Percentiles rank a stretch among this genome's conserved stretches.
phyloP scores from a whole-genome alignment of 2,113 vertebrate species.

The Laterallus jamaicensis region DNA sequence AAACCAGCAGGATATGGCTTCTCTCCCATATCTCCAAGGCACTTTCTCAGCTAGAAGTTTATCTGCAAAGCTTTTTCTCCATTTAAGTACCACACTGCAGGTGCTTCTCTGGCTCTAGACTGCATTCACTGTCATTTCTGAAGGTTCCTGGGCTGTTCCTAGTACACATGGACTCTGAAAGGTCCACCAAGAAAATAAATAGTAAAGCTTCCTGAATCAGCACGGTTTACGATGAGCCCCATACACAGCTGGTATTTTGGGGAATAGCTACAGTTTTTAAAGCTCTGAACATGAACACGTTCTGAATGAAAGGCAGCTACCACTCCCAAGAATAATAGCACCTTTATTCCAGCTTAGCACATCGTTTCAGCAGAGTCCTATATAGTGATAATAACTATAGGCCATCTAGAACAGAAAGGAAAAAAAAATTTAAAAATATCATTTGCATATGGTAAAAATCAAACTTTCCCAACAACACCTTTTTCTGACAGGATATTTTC shows the following conservation, averaged over 20 bases:
- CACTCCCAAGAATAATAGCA: neutral
- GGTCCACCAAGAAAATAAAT: neutral
- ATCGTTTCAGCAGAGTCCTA: neutral
- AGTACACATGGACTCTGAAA: neutral
- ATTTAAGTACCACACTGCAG: neutral
- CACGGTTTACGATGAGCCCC: neutral
- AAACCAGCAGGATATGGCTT: neutral
- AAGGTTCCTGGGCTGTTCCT: neutral
- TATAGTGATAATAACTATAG: neutral
- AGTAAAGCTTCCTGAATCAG: neutral
- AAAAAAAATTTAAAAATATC: neutral
- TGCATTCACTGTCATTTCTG: neutral
- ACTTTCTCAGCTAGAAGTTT: neutral
- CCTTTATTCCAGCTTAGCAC: neutral
- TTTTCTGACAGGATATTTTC: neutral
- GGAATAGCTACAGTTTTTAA: neutral
- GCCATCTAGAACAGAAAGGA: neutral
- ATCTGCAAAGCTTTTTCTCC: neutral
- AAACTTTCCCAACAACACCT: neutral
- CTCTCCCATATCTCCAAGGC: neutral
- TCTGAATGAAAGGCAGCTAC: neutral
- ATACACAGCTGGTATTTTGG: neutral
- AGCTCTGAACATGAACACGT: neutral
- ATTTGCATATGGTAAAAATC: neutral
- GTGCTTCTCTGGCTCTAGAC: neutral